Evolutionary conservation across 2,797 vertebrate genomes (phyloP).

Genomic region (Phrynocephalus guinanensis): DNA sequence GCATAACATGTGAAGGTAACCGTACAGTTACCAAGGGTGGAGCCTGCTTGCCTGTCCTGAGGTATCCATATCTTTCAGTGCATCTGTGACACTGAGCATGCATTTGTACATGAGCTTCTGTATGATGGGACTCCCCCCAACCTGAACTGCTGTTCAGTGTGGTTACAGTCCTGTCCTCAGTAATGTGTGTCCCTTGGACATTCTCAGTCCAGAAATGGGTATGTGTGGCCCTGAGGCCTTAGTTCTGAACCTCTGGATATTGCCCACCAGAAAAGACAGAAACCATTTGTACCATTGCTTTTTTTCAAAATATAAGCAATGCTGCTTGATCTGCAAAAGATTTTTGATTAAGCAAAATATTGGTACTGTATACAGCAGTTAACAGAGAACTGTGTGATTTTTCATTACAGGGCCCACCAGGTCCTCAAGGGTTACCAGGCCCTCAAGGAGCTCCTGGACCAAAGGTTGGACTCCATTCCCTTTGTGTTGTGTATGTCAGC

Average conservation of each 20-base stretch:
- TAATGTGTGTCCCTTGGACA: not conserved
- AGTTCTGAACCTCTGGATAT: too few relatives aligned
- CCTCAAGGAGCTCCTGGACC: constrained; percentile 82
- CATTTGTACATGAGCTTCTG: not conserved
- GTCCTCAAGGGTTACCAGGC: constrained; percentile 87
- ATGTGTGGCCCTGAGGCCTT: too few relatives aligned
- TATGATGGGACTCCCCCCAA: not conserved
- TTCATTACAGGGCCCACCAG: constrained; percentile 85
- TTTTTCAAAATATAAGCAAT: not conserved
- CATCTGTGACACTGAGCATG: not conserved
- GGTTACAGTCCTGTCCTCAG: too few relatives aligned
- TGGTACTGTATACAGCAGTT: not conserved
- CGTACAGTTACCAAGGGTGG: too few relatives aligned
- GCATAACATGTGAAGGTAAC: not conserved
- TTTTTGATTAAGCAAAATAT: fast-evolving
- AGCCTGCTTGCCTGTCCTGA: too few relatives aligned
- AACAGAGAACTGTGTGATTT: constrained; percentile 32
- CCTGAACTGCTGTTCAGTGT: not conserved
- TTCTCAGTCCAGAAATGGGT: too few relatives aligned
- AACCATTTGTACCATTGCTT: not conserved
- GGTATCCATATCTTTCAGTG: too few relatives aligned
- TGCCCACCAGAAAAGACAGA: not conserved
- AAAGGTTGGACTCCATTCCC: constrained; percentile 81
- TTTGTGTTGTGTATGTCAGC: fast-evolving
- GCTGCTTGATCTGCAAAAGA: not conserved